Base-by-base conservation (phyloP, 2,888 invertebrate species). In the Pyrrhosoma nymphula region DNA sequence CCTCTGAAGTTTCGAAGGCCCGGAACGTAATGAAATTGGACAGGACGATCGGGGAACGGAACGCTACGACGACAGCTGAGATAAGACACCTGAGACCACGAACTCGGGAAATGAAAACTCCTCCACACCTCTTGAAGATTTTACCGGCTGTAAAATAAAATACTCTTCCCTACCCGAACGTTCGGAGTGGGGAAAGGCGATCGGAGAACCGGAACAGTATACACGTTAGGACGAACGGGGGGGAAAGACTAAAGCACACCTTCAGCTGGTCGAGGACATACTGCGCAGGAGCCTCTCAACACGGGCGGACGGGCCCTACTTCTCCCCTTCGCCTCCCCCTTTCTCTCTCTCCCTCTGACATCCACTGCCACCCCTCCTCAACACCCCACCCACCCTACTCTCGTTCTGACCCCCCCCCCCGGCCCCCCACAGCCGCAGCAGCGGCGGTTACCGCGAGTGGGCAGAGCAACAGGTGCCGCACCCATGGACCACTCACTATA, bases 391-490 rank as follows among this genome's bases (percentile, higher is more conserved):
- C 30, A 82, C 82, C 30, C 82, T 47, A 47, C 47, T 47, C 47
- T 47, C 47, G 8, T 47, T 47, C 23, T 23, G 16, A 56, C 18
- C 56, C 56, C 56, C 12, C 56, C 56, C 1, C n/a, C 12, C 20
- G 18, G 23, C 20, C 63, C 91, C 35, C 39, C 20, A 60, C 88
- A 35, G 35, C 39, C 30, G 91, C 63, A 14, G 60, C 16, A 20
- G 60, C 60, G 60, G 63, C 91, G 91, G 63, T 63, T 56, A 63
- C 63, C 39, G 69, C 35, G 93, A 93, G 93, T 93, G 93, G 93
- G 93, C 63, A 69, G 82, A 82, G 69, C 93, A 93, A 93, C 93
- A 93, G 93, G 93, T 93, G 93, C 93, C 93, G 93, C 93, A 69
- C 93, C 93, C 93, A 93, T 93, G 93, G 93, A 93, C 93, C 93